Conservation (phyloP, 2,113 vertebrate genomes). For the Ceyx melanurus region DNA sequence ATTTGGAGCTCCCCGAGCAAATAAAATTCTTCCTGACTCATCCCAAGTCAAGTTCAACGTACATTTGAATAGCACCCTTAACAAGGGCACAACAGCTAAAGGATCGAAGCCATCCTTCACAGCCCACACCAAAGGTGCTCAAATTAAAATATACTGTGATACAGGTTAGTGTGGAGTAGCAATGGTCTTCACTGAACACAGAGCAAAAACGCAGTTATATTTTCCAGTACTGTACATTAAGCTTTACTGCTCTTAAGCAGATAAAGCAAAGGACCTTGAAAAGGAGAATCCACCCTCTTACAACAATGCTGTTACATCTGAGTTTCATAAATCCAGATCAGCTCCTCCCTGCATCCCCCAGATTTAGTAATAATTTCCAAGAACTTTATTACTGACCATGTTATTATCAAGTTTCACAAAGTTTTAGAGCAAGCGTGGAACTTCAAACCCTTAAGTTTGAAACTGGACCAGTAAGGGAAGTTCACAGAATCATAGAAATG, state of each 20-base stretch:
- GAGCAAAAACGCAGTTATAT: background rate
- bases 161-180: background rate
- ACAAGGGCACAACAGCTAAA: background rate
- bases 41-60: background rate
- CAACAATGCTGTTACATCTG: fast-evolving
- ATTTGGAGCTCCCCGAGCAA: background rate
- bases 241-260: background rate
- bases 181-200: background rate
- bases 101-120: background rate
- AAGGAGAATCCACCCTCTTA: background rate
- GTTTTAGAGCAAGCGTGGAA: background rate
- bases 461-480: background rate
- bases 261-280: background rate
- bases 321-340: background rate
- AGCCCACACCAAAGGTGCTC: background rate
- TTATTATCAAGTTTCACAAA: background rate
- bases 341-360: background rate
- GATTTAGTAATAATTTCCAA: background rate
- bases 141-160: background rate
- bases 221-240: background rate
- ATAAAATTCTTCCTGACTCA: background rate
- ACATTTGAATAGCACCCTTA: background rate
- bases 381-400: background rate
- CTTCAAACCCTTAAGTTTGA: background rate
- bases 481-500: too few species aligned